Percentiles rank a stretch among this genome's conserved stretches.
These are phyloP conservation scores for Procambarus clarkii DNA, from an alignment of 1,140 invertebrate species.

Conservation along the genomic window DNA sequence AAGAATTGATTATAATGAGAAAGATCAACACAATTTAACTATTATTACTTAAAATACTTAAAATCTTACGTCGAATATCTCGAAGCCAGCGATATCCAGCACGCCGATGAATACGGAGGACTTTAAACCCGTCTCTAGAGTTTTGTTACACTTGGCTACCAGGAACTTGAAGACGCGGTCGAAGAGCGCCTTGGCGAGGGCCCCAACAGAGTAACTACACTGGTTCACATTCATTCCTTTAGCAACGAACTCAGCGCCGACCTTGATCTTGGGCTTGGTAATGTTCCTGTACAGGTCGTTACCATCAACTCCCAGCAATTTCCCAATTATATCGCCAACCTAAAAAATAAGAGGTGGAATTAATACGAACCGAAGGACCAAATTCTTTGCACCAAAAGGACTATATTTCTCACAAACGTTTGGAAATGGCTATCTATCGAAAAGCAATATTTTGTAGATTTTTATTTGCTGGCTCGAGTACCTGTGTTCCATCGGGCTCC, in stretches of 20 bases:
- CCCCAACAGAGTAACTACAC: slow-evolving; percentile 94
- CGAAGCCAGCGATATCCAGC: slow-evolving; percentile 79
- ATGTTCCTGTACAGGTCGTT: slow-evolving; percentile 80
- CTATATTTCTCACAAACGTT: too few relatives aligned
- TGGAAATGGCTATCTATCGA: too few relatives aligned
- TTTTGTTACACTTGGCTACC: slow-evolving; percentile 79
- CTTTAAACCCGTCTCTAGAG: slow-evolving; percentile 87
- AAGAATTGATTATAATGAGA: too few relatives aligned
- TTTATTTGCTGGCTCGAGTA: neutral
- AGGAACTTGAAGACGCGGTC: slow-evolving; percentile 84
- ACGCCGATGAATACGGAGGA: slow-evolving; percentile 99
- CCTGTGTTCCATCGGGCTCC: slow-evolving; percentile 24
- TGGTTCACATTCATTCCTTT: slow-evolving; percentile 76
- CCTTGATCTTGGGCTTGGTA: slow-evolving; percentile 63
- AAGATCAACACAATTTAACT: too few relatives aligned
- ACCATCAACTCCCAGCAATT: slow-evolving; percentile 92
- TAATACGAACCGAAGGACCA: too few relatives aligned
- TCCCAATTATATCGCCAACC: slow-evolving; percentile 95
- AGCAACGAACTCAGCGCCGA: slow-evolving; percentile 57
- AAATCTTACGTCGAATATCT: slow-evolving; percentile 99
- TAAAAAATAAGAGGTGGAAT: slow-evolving; percentile 74
- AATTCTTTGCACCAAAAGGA: too few relatives aligned
- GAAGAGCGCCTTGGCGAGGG: slow-evolving; percentile 97
- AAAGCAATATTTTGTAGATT: neutral
- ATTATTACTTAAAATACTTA: slow-evolving; percentile 74